Evolutionary conservation across 1,140 invertebrate genomes (phyloP), one percentile per base, ranked within the genome.

Genomic region (Fopius arisanus): DNA sequence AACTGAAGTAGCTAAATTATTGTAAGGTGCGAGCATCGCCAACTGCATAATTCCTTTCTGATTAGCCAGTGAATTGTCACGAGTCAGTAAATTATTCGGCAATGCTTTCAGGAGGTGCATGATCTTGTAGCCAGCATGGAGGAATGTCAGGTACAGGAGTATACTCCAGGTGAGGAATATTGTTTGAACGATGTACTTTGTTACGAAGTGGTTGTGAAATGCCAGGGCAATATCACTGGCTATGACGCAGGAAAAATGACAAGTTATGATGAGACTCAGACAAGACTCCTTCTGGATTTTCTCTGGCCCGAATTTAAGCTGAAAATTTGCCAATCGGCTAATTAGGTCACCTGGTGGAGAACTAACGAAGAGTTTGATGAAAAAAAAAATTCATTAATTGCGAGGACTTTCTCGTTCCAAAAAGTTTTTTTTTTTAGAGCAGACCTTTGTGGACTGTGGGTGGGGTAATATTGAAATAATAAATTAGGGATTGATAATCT

Each of bases 31-130:
- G 75, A 91, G 82, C 81, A 90, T 88, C 19, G 89, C 89, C 59
- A 91, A 81, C 80, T 90, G 90, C 86, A 90, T 89, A 73, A 91
- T 90, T 89, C 89, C 89, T 86, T 90, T 90, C 68, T 88, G 88
- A 81, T 89, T 84, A 12, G 79, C 76, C 74, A 84, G 82, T 21
- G 82, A 80, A 76, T 81, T 85, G 68, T 90, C 88, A 59, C 86
- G 83, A 37, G 83, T 84, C 5, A 88, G 82, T 68, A 89, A 75
- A 41, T 85, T 86, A 70, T 83, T 84, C 54, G 90, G 89, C 78
- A 90, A 84, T 72, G 82, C 87, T 70, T 80, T 78, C 7, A 91
- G 80, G 41, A 90, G 78, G 59, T 83, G 71, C 80, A 88, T 87
- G 43, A 90, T 86, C 77, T 88, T 88, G 77, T 87, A 87, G 33